These are phyloP conservation scores for Quadroppia sp. DNA, from an alignment of 2,888 invertebrate species.

Conservation along the genomic window DNA sequence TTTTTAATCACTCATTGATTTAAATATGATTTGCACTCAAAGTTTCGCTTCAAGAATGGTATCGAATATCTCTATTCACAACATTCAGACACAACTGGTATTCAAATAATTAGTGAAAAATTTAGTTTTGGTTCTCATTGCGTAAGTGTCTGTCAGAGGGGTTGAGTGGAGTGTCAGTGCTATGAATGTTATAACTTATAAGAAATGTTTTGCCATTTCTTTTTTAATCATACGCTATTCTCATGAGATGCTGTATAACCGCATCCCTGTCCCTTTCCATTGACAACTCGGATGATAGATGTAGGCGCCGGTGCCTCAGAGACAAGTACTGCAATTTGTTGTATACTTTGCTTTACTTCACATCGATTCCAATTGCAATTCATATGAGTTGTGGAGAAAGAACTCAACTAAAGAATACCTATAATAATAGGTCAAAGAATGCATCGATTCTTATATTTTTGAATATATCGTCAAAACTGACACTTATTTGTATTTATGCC, in stretches of 20 bases:
- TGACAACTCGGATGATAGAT: conserved; percentile 37
- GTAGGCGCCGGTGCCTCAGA: conserved; percentile 39
- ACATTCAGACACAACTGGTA: no score
- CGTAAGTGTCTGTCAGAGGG: not conserved
- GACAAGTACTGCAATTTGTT: conserved; percentile 42
- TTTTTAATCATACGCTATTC: conserved; percentile 36
- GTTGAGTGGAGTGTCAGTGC: conserved; percentile 1
- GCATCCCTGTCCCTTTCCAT: conserved; percentile 35
- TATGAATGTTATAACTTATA: conserved; percentile 7
- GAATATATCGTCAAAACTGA: no score
- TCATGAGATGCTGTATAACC: conserved; percentile 28
- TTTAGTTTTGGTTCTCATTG: not conserved
- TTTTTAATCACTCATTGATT: not conserved
- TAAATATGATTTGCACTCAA: not conserved
- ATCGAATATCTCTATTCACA: no score
- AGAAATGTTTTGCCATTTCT: conserved; percentile 35
- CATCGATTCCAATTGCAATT: conserved; percentile 37
- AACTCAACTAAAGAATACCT: conserved; percentile 17
- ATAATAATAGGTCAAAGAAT: no score
- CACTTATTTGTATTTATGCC: no score
- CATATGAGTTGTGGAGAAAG: conserved; percentile 16
- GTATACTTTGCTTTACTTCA: conserved; percentile 36
- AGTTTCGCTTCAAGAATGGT: not conserved
- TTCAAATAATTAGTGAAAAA: not conserved
- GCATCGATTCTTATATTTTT: no score